phyloP scores from a whole-genome alignment of 2,113 vertebrate species.

The Nothobranchius furzeri region DNA sequence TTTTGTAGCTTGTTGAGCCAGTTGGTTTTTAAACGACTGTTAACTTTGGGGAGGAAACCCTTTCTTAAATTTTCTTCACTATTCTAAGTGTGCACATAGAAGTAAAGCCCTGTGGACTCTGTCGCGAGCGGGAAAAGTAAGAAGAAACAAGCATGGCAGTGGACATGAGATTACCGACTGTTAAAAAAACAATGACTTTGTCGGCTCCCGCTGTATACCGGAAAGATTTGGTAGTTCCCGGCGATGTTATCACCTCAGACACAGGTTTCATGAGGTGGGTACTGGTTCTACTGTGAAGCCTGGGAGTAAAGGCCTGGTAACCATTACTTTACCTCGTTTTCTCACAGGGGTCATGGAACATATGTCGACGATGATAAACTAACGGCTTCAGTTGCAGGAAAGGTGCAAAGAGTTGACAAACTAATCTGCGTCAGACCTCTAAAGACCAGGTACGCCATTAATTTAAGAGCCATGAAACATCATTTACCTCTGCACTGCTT shows the following conservation, averaged over 20 bases:
- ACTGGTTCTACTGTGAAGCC: not conserved
- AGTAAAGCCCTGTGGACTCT: not conserved
- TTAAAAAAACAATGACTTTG: slow-evolving; percentile 64
- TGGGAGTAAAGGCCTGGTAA: too few species aligned
- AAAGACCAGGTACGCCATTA: slow-evolving; percentile 82
- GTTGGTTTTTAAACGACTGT: not conserved
- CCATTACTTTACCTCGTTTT: not conserved
- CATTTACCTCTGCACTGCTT: not conserved
- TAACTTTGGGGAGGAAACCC: not conserved
- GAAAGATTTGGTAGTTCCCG: slow-evolving; percentile 90
- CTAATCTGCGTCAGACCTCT: slow-evolving; percentile 92
- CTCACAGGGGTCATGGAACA: slow-evolving; percentile 90
- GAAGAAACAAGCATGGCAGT: slow-evolving; percentile 81
- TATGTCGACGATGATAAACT: slow-evolving; percentile 95
- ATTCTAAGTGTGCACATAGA: not conserved
- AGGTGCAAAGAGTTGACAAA: slow-evolving; percentile 94
- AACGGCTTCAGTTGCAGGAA: slow-evolving; percentile 93
- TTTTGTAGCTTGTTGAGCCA: not conserved
- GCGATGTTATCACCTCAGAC: slow-evolving; percentile 94
- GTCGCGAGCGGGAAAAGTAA: not conserved
- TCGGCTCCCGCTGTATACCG: slow-evolving; percentile 32
- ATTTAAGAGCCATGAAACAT: not conserved
- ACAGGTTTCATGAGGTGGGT: slow-evolving; percentile 93
- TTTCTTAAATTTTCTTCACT: not conserved
- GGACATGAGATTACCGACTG: slow-evolving; percentile 83